Evolutionary conservation across 2,797 vertebrate genomes (phyloP), one percentile per base, ranked within the genome.

Genomic region (Pseudochirops corinnae): DNA sequence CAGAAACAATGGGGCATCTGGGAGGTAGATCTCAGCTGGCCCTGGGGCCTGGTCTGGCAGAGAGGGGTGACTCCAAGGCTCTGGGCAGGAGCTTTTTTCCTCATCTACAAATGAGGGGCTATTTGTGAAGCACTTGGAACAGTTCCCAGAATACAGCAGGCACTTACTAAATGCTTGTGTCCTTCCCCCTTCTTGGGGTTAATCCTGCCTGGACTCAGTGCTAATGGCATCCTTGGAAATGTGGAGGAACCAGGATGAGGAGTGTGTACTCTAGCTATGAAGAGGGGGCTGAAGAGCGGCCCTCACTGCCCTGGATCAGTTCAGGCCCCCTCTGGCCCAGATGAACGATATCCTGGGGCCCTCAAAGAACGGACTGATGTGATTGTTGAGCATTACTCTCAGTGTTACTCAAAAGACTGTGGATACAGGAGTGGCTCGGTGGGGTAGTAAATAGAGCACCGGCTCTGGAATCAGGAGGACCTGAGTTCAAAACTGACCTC

Each of bases 1-100:
- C 9, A 1, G n/a, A 39, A 24, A 21, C 12, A 39, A 24, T 0
- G 16, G 4, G n/a, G 67, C 1, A 2, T 39, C 0, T 39, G n/a
- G n/a, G n/a, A 18, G n/a, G 33, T 2, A 67, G 67, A 74, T 74
- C 33, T n/a, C 67, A 7, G 67, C 18, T 3, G 67, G 67, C 33
- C 16, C 67, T 7, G 5, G 33, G 62, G 62, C 6, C 1, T 2
- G 16, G n/a, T 1, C 33, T 29, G 16, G 62, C 62, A 74, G 67
- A 21, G 67, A n/a, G 67, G n/a, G n/a, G n/a, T 0, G 6, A n/a
- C 67, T n/a, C 13, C 62, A 67, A 33, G 13, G 14, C 13, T 67
- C 31, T 33, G 12, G 62, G n/a, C 33, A 24, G 1, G 18, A 39
- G 62, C n/a, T 39, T 74, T 39, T 74, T 10, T 39, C n/a, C 67